Evolutionary conservation across 2,113 vertebrate species (phyloP), one percentile per base, ranked within the genome.

Genomic region (Eurystomus gularis): DNA sequence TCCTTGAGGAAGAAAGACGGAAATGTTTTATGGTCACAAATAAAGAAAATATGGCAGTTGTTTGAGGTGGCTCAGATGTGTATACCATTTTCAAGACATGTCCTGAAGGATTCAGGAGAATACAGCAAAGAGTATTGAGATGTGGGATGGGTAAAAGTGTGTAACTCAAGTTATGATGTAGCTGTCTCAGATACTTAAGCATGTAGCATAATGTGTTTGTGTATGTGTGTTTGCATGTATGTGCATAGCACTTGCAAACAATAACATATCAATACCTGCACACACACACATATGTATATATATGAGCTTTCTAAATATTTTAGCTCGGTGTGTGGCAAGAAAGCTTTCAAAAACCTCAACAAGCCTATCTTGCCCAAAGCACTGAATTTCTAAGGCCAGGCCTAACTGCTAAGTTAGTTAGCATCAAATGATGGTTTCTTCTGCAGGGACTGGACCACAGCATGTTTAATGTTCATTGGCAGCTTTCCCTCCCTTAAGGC

Each of bases 401-500:
- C 26, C 70, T 77, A 23, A 75, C 35, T 71, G 33, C 26, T 75
- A 80, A 69, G 37, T 58, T 78, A 39, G 51, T 66, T 80, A 94
- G 12, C 42, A 39, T 52, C 12, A 0, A 83, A 61, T 66, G 51
- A 71, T 40, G 29, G 16, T 44, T 95, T 90, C 82, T 92, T 88
- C 42, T 60, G 76, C 65, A 83, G 88, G 60, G 58, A 86, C 46
- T 68, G 93, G 82, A 97, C 92, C 82, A 83, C 55, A 94, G 13
- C 11, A 52, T 13, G 19, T 90, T 93, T 94, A 90, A 60, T 64
- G 42, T 33, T 82, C 28, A 12, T 75, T 96, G 92, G 82, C 88
- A 95, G 58, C 33, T 75, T 83, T 92, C 82, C 68, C 7, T 90
- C 18, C 54, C 93, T 86, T 75, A 81, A 86, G 71, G 92, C 82